Conservation (phyloP, 2,797 vertebrate species). For the Sebastes hopkinsi region DNA sequence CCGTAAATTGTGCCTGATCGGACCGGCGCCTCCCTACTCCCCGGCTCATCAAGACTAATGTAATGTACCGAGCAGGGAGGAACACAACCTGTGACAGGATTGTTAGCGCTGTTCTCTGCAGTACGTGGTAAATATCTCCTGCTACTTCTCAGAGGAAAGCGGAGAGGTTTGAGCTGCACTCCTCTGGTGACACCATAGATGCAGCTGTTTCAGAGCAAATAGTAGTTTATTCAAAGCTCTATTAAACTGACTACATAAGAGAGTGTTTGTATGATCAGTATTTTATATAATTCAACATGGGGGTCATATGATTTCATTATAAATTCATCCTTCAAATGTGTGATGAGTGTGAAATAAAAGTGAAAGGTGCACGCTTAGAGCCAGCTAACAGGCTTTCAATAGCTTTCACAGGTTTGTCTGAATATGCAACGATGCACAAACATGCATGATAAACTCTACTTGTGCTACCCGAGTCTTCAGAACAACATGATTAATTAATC, state of each 20-base stretch:
- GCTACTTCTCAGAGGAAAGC: slow-evolving; percentile 2
- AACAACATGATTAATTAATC: neutral
- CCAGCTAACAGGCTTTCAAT: neutral
- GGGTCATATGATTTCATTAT: neutral
- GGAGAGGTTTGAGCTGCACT: neutral
- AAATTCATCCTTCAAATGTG: neutral
- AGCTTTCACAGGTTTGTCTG: neutral
- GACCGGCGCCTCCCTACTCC: slow-evolving; percentile 25
- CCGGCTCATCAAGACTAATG: slow-evolving; percentile 42
- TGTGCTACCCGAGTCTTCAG: neutral
- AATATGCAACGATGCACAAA: neutral
- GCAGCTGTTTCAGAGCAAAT: slow-evolving; percentile 10
- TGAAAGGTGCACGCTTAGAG: neutral
- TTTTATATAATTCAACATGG: neutral
- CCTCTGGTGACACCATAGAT: slow-evolving; percentile 5
- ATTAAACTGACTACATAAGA: neutral
- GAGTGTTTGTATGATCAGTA: neutral
- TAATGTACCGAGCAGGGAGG: slow-evolving; percentile 47
- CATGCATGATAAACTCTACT: neutral
- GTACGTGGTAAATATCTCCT: slow-evolving; percentile 38
- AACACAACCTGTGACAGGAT: slow-evolving; percentile 34
- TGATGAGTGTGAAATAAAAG: neutral
- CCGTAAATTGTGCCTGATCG: slow-evolving; percentile 63
- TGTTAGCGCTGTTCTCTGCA: slow-evolving; percentile 20
- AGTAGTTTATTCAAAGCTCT: neutral